A percentile compares a stretch with the other conserved stretches of the same genome.
phyloP scores from a whole-genome alignment of 2,888 invertebrate genomes.

The Chouioia cunea region DNA sequence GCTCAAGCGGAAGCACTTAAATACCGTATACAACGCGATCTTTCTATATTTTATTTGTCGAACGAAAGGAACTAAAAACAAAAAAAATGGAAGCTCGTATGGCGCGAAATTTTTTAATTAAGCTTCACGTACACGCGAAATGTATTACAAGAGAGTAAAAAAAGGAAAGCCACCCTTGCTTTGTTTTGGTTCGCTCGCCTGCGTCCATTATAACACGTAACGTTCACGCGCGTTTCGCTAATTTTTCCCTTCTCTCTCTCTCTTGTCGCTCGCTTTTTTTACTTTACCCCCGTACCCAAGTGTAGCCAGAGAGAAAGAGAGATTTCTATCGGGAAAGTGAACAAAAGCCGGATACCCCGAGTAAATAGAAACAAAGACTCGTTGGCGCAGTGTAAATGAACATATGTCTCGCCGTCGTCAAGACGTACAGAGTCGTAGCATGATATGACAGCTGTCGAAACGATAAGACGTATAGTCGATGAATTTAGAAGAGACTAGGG shows the following conservation, averaged over 20 bases:
- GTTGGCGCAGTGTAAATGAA: slow-evolving; percentile 28
- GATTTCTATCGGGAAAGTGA: slow-evolving; percentile 34
- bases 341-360: slow-evolving; percentile 13
- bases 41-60: no score
- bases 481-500: slow-evolving; percentile 28
- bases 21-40: no score
- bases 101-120: background rate
- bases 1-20: no score
- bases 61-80: no score
- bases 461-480: slow-evolving; percentile 46
- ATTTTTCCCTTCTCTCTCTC: slow-evolving; percentile 33
- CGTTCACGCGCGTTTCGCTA: slow-evolving; percentile 40
- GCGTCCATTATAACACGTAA: slow-evolving; percentile 47
- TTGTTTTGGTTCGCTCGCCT: slow-evolving; percentile 29
- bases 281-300: background rate
- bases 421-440: background rate
- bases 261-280: background rate
- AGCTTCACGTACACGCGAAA: background rate
- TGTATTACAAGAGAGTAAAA: slow-evolving; percentile 18
- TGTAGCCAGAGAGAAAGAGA: slow-evolving; percentile 14
- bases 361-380: slow-evolving; percentile 20
- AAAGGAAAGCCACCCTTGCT: slow-evolving; percentile 11
- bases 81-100: no score
- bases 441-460: slow-evolving; percentile 47
- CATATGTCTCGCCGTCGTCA: slow-evolving; percentile 34